phyloP scores from a whole-genome alignment of 35 echinoderm and acorn worm species.

The Ophioderma brevispina region DNA sequence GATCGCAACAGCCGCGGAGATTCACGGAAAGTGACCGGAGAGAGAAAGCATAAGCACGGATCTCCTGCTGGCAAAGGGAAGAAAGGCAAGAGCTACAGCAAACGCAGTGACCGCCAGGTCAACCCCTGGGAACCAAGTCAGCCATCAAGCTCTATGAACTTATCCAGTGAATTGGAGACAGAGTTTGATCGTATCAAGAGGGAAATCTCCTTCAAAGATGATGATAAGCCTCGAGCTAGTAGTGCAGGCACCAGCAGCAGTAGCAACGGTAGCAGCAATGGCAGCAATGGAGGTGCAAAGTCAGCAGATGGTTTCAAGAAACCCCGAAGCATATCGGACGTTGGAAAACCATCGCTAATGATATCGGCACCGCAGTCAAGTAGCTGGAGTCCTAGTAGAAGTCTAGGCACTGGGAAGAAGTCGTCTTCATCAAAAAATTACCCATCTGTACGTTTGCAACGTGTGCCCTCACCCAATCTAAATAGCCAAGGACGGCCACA shows the following conservation, averaged over 20 bases:
- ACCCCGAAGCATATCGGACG: not conserved
- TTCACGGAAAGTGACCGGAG: not conserved
- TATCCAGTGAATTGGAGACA: conserved; percentile 22
- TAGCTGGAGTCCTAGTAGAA: not conserved
- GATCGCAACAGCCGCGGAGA: not conserved
- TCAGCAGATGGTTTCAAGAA: not conserved
- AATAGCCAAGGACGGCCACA: not conserved
- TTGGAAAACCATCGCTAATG: not conserved
- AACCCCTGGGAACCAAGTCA: not conserved
- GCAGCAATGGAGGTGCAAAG: not conserved
- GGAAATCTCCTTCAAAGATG: not conserved
- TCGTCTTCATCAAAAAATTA: not conserved
- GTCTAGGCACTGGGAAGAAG: not conserved
- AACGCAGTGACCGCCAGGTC: not conserved
- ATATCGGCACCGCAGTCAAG: not conserved
- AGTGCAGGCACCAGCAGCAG: not conserved
- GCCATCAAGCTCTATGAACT: not conserved
- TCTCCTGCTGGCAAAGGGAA: not conserved
- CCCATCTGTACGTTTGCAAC: not conserved
- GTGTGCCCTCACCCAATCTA: not conserved
- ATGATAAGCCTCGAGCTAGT: not conserved
- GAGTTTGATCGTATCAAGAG: conserved; percentile 41
- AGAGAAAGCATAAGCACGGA: not conserved
- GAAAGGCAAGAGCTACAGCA: not conserved
- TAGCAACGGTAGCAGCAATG: not conserved